Conservation (phyloP, 2,888 invertebrate species). For the Caenorhabditis sp. region DNA sequence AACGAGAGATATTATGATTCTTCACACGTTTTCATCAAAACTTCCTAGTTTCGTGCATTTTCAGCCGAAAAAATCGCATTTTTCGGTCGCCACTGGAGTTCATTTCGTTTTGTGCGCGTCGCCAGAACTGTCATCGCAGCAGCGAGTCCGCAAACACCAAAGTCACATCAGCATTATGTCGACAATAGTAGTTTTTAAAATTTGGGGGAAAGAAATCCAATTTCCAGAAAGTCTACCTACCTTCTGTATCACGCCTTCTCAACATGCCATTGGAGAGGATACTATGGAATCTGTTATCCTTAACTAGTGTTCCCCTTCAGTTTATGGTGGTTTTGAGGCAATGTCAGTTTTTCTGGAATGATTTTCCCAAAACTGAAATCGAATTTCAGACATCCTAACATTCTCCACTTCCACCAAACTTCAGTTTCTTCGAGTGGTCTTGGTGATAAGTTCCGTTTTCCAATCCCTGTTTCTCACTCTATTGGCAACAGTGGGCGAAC, state of each 20-base stretch:
- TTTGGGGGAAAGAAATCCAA: neutral
- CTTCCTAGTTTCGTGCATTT: too few relatives aligned
- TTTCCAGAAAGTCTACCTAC: constrained; percentile 71
- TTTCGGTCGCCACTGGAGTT: too few relatives aligned
- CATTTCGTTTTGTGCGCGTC: too few relatives aligned
- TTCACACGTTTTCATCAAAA: too few relatives aligned
- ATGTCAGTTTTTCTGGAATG: constrained; percentile 21
- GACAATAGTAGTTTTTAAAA: neutral
- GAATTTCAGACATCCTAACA: constrained; percentile 36
- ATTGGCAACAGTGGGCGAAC: constrained; percentile 67
- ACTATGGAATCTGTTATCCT: constrained; percentile 66
- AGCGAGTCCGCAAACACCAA: too few relatives aligned
- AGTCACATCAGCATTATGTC: too few relatives aligned
- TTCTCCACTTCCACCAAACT: constrained; percentile 27
- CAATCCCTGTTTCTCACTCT: constrained; percentile 58
- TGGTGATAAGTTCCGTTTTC: constrained; percentile 46
- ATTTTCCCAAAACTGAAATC: neutral
- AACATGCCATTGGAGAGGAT: constrained; percentile 75
- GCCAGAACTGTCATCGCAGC: too few relatives aligned
- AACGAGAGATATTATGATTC: too few relatives aligned
- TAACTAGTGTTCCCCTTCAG: constrained; percentile 58
- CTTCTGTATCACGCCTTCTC: constrained; percentile 75
- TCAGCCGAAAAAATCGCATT: too few relatives aligned
- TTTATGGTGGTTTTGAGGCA: constrained; percentile 56
- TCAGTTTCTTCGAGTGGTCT: constrained; percentile 44